Base-by-base conservation (phyloP, 2,888 invertebrate species). In the Pantelozetes paolii region DNA sequence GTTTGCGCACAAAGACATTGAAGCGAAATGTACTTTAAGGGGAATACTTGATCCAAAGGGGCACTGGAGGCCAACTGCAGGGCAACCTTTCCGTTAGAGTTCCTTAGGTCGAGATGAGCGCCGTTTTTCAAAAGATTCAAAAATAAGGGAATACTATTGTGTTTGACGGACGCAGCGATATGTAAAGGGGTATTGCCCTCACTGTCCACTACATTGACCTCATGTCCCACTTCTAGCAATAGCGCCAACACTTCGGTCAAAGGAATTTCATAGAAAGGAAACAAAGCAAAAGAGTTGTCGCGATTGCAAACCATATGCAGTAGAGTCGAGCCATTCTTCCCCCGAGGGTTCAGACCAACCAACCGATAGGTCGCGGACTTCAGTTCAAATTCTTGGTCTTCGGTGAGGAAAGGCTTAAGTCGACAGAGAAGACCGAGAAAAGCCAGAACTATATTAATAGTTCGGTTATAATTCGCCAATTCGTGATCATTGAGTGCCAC, bases 171-270 rank as follows among this genome's bases (percentile, higher is more conserved):
- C 76, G 91, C 91, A 0, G 90, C 89, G 76, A 94, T 85, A 82
- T 95, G 95, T 71, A 96, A 86, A 15, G 94, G 90, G 26, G 93
- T 93, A 84, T 94, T 93, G 26, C 91, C 92, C 74, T 88, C 88
- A 72, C 88, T 88, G 83, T 96, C 95, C 1, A 87, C 83, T 0
- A 89, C 89, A 82, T 89, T 89, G 0, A 90, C 89, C 83, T 89
- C 86, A 0, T 93, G 92, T 15, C 94, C 95, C 30, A 91, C 91
- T 78, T 88, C 87, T 77, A 93, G 84, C 80, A 94, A 84, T 74
- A 91, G 88, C 79, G 87, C 86, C 8, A 91, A 89, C 77, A 90
- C 85, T 79, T 88, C 85, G n/a, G n/a, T 20, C 18, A 74, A 36
- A 18, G 74, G 72, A 23, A 67, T 67, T 26, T 70, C 71, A 40